Conservation (phyloP, 2,888 invertebrate species). For the Ryuthela nishihirai region DNA sequence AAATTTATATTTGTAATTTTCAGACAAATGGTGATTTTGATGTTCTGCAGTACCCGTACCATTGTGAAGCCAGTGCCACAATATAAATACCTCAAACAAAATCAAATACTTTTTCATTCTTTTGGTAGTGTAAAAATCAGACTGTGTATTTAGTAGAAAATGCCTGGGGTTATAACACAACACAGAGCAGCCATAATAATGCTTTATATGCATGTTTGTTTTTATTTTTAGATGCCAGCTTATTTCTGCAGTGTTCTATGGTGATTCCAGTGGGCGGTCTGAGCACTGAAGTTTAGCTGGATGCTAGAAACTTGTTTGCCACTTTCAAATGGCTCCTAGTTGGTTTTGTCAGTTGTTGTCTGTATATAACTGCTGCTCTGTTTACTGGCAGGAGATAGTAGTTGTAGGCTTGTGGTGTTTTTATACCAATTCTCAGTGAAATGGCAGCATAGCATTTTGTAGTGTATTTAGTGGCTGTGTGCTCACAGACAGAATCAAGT, state of each 20-base stretch:
- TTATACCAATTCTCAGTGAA: constrained; percentile 34
- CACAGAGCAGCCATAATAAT: too few species aligned
- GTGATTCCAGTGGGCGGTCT: constrained; percentile 30
- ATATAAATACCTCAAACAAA: constrained; percentile 9
- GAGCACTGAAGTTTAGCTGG: constrained; percentile 31
- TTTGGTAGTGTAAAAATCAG: constrained; percentile 23
- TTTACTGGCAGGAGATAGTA: constrained; percentile 33
- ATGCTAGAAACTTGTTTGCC: constrained; percentile 38
- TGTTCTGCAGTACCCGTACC: constrained; percentile 25
- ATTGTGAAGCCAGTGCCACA: constrained; percentile 24
- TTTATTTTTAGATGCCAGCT: constrained; percentile 27
- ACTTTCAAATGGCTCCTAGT: constrained; percentile 32
- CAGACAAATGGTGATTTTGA: constrained; percentile 22
- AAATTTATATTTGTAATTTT: constrained; percentile 35
- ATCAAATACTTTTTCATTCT: constrained; percentile 1
- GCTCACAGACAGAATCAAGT: too few species aligned
- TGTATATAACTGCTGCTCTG: constrained; percentile 37
- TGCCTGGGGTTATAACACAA: too few species aligned
- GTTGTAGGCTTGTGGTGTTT: constrained; percentile 35
- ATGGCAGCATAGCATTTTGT: too few species aligned
- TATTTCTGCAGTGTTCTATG: constrained; percentile 38
- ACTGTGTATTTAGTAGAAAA: too few species aligned
- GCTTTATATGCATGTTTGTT: too few species aligned
- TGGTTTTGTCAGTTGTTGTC: constrained; percentile 37
- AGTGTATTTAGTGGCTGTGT: too few species aligned